Conservation (phyloP, 2,888 invertebrate species). For the Temnothorax ravouxi region DNA sequence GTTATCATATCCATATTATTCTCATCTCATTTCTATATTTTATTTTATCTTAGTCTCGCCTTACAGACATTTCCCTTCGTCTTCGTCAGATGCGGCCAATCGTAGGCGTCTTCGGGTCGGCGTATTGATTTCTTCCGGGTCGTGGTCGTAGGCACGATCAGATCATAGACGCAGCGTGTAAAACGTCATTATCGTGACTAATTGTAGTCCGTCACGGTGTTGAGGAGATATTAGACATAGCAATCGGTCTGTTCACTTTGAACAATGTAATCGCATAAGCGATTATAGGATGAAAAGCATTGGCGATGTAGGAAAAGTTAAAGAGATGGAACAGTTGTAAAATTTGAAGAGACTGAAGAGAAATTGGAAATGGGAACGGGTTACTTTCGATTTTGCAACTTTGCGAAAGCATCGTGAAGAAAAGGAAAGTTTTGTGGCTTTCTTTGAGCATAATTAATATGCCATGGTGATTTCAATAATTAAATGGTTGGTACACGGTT, state of each 20-base stretch:
- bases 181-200: conserved; percentile 70
- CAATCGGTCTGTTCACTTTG: conserved; percentile 66
- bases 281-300: conserved; percentile 27
- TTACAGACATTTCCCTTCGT: not conserved
- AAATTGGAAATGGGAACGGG: not conserved
- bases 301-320: not conserved
- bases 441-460: not conserved
- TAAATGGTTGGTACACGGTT: not conserved
- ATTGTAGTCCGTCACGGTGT: conserved; percentile 71
- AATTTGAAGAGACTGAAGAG: not conserved
- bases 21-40: not conserved
- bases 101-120: conserved; percentile 68
- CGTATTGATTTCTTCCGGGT: conserved; percentile 75
- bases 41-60: not conserved
- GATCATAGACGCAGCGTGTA: conserved; percentile 63
- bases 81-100: conserved; percentile 63
- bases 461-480: conserved; percentile 15
- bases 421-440: not conserved
- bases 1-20: not conserved
- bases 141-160: conserved; percentile 69
- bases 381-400: not conserved
- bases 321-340: not conserved
- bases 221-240: conserved; percentile 69
- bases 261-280: conserved; percentile 51
- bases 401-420: not conserved